These are phyloP conservation scores for Chloroceryle amazona DNA, from an alignment of 2,797 vertebrate species.

Conservation along the genomic window DNA sequence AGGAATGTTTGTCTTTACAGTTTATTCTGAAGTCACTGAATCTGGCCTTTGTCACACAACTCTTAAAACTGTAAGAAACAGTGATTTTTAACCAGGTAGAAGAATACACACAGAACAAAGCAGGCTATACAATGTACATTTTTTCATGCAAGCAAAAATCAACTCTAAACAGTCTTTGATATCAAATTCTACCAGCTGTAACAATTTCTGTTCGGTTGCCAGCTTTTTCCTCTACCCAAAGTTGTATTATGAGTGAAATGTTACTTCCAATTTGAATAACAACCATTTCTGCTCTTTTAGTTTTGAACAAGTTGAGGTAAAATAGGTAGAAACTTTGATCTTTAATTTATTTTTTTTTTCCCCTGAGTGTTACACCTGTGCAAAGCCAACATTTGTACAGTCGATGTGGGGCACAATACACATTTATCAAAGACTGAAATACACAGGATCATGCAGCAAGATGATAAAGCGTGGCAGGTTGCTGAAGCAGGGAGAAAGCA, in stretches of 20 bases:
- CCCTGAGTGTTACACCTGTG: constrained; percentile 75
- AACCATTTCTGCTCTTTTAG: constrained; percentile 50
- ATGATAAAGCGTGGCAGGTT: constrained; percentile 87
- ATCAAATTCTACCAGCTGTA: constrained; percentile 75
- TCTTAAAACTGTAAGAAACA: constrained; percentile 38
- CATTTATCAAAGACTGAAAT: constrained; percentile 91
- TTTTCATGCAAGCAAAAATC: constrained; percentile 78
- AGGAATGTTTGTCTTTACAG: constrained; percentile 29
- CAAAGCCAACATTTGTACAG: constrained; percentile 81
- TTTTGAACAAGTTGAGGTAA: constrained; percentile 60
- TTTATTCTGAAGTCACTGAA: constrained; percentile 22
- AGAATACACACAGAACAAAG: constrained; percentile 67
- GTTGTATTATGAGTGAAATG: constrained; percentile 32
- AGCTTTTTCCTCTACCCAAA: constrained; percentile 47
- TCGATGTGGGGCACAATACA: constrained; percentile 82
- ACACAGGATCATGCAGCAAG: constrained; percentile 85
- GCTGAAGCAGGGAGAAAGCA: constrained; percentile 85
- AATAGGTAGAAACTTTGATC: constrained; percentile 55
- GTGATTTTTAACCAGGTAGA: constrained; percentile 38
- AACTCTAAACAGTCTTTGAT: constrained; percentile 83
- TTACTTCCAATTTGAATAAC: constrained; percentile 74
- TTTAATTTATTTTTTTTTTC: constrained; percentile 35
- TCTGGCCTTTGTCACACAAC: constrained; percentile 31
- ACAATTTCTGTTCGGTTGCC: constrained; percentile 57
- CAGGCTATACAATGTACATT: constrained; percentile 36